These are phyloP conservation scores for Ceratoteleas bidentatus DNA, from an alignment of 1,140 invertebrate genomes.

Conservation along the genomic window DNA sequence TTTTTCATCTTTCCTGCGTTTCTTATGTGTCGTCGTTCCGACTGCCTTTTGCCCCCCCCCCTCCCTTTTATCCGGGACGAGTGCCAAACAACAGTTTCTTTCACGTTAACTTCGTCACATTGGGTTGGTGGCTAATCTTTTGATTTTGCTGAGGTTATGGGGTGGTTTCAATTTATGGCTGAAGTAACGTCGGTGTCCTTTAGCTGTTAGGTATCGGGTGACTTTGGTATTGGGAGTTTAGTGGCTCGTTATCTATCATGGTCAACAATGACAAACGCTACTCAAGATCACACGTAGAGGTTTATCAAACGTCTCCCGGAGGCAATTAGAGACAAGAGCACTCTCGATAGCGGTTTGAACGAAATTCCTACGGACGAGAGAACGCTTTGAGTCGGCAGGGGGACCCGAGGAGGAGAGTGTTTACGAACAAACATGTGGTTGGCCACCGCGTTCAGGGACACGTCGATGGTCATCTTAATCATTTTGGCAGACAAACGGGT, in stretches of 20 bases:
- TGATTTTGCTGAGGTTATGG: too few relatives aligned
- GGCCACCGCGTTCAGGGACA: too few relatives aligned
- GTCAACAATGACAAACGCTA: constrained; percentile 30
- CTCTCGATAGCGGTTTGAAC: constrained; percentile 52
- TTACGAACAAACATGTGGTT: too few relatives aligned
- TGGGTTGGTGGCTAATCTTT: too few relatives aligned
- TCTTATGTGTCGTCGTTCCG: constrained; percentile 27
- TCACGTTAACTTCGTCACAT: constrained; percentile 3
- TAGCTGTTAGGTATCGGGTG: not conserved
- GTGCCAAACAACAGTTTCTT: constrained; percentile 44
- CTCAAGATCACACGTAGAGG: constrained; percentile 38
- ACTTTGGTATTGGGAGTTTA: constrained; percentile 24
- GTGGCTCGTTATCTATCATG: constrained; percentile 3
- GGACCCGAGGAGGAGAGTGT: too few relatives aligned
- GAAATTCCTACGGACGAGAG: constrained; percentile 69
- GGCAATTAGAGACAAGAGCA: constrained; percentile 59
- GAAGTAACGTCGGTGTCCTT: too few relatives aligned
- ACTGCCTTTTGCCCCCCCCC: constrained; percentile 26
- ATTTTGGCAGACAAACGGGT: too few relatives aligned
- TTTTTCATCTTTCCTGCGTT: constrained; percentile 44
- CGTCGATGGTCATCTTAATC: too few relatives aligned
- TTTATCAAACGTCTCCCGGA: constrained; percentile 49
- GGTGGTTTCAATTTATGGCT: too few relatives aligned
- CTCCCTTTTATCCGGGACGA: not conserved
- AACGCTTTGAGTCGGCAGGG: too few relatives aligned